Evolutionary conservation across 2,888 invertebrate genomes (phyloP).

Genomic region (Synergus japonicus): DNA sequence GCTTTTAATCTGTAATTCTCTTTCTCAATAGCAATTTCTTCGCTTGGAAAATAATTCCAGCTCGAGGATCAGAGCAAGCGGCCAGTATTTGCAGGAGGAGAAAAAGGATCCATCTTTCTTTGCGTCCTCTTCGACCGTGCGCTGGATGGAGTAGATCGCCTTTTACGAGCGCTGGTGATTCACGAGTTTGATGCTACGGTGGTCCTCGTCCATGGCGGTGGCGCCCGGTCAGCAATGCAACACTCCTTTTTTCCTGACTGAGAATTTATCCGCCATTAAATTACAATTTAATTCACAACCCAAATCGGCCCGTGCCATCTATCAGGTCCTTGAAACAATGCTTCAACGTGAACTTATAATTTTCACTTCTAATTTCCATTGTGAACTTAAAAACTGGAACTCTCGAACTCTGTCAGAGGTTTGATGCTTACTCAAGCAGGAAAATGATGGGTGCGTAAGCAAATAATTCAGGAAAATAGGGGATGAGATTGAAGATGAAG

Average conservation of each 20-base stretch:
- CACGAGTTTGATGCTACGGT: slow-evolving; percentile 50
- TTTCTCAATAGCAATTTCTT: slow-evolving; percentile 15
- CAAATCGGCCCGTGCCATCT: neutral
- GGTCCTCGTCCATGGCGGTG: slow-evolving; percentile 43
- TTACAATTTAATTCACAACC: slow-evolving; percentile 48
- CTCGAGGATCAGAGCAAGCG: neutral
- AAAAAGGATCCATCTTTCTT: slow-evolving; percentile 22
- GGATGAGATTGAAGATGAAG: slow-evolving; percentile 31
- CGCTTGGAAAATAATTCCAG: neutral
- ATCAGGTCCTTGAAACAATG: neutral
- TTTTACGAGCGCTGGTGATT: slow-evolving; percentile 52
- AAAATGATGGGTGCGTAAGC: neutral
- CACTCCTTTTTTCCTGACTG: slow-evolving; percentile 49
- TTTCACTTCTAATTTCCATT: neutral
- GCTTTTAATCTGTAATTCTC: slow-evolving; percentile 46
- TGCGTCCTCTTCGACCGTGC: neutral
- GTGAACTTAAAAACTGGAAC: no score
- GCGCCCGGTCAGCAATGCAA: slow-evolving; percentile 43
- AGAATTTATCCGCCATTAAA: slow-evolving; percentile 58
- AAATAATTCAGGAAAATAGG: slow-evolving; percentile 46
- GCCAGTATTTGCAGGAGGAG: neutral
- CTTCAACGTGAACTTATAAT: neutral
- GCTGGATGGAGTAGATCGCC: slow-evolving; percentile 18
- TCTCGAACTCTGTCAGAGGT: no score
- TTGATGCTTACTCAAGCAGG: neutral